Evolutionary conservation across 2,113 vertebrate species (phyloP).

Genomic region (Dasyprocta punctata): DNA sequence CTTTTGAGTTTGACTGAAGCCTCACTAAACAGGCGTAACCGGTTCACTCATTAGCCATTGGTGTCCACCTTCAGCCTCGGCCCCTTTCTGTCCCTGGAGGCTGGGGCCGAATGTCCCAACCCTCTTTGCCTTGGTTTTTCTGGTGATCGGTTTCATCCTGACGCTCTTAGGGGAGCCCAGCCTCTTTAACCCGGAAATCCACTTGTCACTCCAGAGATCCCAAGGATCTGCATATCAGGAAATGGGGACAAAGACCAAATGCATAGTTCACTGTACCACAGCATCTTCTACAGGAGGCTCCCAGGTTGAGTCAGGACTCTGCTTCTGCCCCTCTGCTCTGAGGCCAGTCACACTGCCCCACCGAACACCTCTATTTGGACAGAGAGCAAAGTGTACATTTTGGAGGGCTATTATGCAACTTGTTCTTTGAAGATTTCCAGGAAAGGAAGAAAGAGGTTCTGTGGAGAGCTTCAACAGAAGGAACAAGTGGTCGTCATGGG

Average conservation of each 20-base stretch:
- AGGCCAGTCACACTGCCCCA: not conserved
- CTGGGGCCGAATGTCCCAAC: not conserved
- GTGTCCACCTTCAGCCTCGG: not conserved
- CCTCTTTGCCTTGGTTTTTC: not conserved
- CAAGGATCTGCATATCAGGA: not conserved
- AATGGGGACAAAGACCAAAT: not conserved
- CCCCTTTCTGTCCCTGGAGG: not conserved
- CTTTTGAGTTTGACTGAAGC: not conserved
- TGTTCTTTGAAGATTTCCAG: constrained; percentile 50
- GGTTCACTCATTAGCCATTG: not conserved
- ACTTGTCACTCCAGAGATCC: not conserved
- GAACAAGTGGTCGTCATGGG: not conserved
- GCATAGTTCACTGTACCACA: not conserved
- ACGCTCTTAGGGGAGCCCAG: not conserved
- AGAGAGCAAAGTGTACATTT: not conserved
- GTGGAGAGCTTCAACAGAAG: constrained; percentile 14
- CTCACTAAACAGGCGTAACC: not conserved
- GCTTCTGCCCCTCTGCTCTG: no score
- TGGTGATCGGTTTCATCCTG: not conserved
- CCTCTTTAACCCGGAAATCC: not conserved
- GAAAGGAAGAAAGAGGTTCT: not conserved
- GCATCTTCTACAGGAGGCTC: not conserved
- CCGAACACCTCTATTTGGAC: not conserved
- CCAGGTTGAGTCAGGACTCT: no score
- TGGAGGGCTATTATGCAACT: not conserved